phyloP scores from a whole-genome alignment of 2,113 vertebrate species.

The Stomatorhinus ivindoensis region DNA sequence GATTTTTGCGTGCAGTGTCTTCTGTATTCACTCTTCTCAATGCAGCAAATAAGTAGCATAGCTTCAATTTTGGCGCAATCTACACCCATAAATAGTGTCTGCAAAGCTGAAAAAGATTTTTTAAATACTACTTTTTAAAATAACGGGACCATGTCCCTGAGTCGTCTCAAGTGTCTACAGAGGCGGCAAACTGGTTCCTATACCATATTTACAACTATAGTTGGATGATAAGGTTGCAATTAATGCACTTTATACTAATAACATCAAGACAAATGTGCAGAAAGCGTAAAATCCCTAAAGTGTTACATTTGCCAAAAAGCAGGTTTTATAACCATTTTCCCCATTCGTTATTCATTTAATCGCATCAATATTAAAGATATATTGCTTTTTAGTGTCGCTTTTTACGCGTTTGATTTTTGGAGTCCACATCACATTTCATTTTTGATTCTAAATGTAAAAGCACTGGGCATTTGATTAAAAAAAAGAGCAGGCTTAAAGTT shows the following conservation, averaged over 20 bases:
- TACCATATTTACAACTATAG: neutral
- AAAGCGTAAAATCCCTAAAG: neutral
- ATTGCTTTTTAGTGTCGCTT: neutral
- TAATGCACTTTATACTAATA: neutral
- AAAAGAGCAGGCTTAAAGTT: constrained; percentile 1
- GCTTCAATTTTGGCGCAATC: neutral
- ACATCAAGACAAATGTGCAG: neutral
- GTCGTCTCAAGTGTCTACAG: neutral
- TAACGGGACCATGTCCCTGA: neutral
- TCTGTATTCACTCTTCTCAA: neutral
- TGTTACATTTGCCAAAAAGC: neutral
- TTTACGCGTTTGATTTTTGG: neutral
- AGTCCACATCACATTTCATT: constrained; percentile 8
- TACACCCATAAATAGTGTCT: too few relatives aligned
- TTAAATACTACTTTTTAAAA: neutral
- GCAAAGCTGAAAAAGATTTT: neutral
- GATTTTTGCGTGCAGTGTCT: neutral
- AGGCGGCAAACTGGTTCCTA: neutral
- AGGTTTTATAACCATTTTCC: neutral
- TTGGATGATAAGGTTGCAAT: neutral
- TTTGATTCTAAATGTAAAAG: constrained; percentile 5
- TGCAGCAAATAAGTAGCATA: neutral
- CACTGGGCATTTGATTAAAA: neutral
- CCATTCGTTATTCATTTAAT: neutral
- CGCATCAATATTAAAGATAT: constrained; percentile 3